These are phyloP conservation scores for Florisuga fusca DNA, from an alignment of 2,797 vertebrate species.

Conservation along the genomic window DNA sequence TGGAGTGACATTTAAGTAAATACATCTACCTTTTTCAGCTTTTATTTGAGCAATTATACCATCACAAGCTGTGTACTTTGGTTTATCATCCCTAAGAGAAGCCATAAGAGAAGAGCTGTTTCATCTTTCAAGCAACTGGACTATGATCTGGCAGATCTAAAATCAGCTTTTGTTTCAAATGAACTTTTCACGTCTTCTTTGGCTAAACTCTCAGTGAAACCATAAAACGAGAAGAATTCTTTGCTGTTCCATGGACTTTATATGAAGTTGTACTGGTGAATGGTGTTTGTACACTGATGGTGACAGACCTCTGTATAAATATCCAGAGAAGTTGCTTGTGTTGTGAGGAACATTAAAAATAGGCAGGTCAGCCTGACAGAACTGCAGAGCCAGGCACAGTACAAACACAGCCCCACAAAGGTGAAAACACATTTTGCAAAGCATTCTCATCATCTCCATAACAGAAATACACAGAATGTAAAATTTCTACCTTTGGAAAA, in stretches of 20 bases:
- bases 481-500: neutral
- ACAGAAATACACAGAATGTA: neutral
- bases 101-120: neutral
- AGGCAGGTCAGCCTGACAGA: rapidly evolving
- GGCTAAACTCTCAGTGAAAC: neutral
- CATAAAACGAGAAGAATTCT: neutral
- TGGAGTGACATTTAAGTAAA: neutral
- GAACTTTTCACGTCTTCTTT: neutral
- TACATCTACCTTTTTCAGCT: neutral
- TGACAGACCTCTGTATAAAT: neutral
- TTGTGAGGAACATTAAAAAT: neutral
- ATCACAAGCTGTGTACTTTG: neutral
- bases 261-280: neutral
- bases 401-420: neutral
- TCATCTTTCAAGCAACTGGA: neutral
- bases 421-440: neutral
- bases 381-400: rapidly evolving
- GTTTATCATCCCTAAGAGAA: neutral
- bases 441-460: neutral
- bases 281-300: rapidly evolving
- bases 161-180: neutral
- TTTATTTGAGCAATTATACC: neutral
- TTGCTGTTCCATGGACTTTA: neutral
- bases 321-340: neutral
- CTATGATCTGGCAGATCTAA: neutral